Conservation (phyloP, 2,888 invertebrate genomes). For the Nephrotoma guestfalica region DNA sequence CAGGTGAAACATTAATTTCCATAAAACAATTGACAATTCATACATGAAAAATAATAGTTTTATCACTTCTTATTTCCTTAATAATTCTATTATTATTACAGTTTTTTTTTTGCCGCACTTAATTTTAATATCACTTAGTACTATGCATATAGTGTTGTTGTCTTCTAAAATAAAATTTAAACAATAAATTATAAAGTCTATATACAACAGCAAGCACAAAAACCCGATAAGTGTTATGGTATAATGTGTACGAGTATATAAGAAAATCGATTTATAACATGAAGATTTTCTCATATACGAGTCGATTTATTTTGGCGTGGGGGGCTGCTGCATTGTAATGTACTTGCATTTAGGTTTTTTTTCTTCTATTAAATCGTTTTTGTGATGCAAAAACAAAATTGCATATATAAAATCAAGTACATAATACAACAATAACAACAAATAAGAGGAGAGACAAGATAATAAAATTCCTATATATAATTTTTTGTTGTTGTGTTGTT, state of each 20-base stretch:
- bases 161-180: not conserved
- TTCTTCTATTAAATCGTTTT: not conserved
- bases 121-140: not conserved
- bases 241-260: conserved; percentile 9
- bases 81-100: not conserved
- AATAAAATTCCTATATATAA: not conserved
- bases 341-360: not conserved
- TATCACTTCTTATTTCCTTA: not conserved
- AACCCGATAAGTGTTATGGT: not conserved
- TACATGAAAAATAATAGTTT: not conserved
- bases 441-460: not conserved
- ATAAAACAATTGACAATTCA: not conserved
- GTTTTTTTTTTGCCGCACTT: not conserved
- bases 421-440: not conserved
- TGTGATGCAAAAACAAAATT: not conserved
- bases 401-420: not conserved
- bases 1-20: not conserved
- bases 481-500: not conserved
- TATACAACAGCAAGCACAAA: not conserved
- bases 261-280: not conserved
- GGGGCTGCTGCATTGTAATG: not conserved
- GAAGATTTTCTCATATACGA: not conserved
- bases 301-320: not conserved
- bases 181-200: not conserved
- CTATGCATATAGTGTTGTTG: not conserved